Evolutionary conservation across 2,113 vertebrate species (phyloP).

Genomic region (Garra rufa): DNA sequence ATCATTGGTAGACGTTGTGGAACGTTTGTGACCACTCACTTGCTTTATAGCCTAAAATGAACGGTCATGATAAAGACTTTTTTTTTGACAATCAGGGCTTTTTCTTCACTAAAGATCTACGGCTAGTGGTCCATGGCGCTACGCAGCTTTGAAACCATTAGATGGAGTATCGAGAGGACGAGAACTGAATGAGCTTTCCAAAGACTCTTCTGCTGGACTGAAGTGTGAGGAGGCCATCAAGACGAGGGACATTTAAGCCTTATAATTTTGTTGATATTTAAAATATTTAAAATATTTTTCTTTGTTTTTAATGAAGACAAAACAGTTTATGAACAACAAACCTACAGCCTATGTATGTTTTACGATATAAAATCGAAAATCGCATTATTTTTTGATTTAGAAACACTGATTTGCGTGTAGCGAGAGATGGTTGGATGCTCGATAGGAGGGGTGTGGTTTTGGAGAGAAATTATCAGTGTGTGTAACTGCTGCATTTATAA

Average conservation of each 20-base stretch:
- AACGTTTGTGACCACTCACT: conserved; percentile 48
- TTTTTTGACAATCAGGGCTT: conserved; percentile 78
- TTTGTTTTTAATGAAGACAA: conserved; percentile 60
- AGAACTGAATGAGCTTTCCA: conserved; percentile 25
- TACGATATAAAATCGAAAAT: conserved; percentile 55
- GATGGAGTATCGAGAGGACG: neutral
- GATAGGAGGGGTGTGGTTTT: conserved; percentile 16
- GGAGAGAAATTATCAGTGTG: conserved; percentile 37
- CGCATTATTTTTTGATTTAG: conserved; percentile 56
- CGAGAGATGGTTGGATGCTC: conserved; percentile 29
- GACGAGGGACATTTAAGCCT: conserved; percentile 69
- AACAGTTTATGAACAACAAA: conserved; percentile 57
- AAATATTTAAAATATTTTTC: conserved; percentile 68
- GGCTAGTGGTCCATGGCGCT: conserved; percentile 36
- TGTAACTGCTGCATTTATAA: conserved; percentile 52
- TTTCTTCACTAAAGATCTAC: conserved; percentile 55
- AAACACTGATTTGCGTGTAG: conserved; percentile 62
- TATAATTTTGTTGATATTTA: conserved; percentile 69
- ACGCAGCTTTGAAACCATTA: conserved; percentile 27
- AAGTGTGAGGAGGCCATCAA: conserved; percentile 50
- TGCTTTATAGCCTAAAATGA: conserved; percentile 67
- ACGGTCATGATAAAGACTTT: conserved; percentile 58
- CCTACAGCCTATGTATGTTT: conserved; percentile 61
- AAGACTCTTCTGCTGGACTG: conserved; percentile 48
- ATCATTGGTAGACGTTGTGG: neutral